A percentile compares a stretch with the other conserved stretches of the same genome.
Conservation (phyloP, 2,113 vertebrate species). For the Phaethornis superciliosus region DNA sequence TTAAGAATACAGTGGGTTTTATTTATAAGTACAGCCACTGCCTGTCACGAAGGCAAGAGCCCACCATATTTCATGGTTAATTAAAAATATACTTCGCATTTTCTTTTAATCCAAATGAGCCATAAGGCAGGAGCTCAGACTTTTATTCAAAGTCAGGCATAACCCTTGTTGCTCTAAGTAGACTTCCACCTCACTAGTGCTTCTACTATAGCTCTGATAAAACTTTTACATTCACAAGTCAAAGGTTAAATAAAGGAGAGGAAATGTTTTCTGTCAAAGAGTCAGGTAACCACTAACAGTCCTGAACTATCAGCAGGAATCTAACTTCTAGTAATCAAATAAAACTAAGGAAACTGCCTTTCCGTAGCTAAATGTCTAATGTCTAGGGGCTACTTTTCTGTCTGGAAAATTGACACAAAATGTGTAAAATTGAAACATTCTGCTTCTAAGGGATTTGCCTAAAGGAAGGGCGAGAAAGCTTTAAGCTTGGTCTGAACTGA, state of each 20-base stretch:
- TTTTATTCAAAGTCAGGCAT: conserved; percentile 65
- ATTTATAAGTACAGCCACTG: not conserved
- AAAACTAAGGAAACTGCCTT: conserved; percentile 81
- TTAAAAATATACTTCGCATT: conserved; percentile 46
- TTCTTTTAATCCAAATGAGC: conserved; percentile 62
- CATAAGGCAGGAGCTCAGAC: conserved; percentile 51
- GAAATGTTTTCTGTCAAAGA: conserved; percentile 86
- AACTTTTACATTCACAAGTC: conserved; percentile 85
- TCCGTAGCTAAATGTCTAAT: conserved; percentile 74
- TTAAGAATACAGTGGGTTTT: not conserved
- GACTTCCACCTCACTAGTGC: conserved; percentile 79
- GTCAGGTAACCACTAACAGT: conserved; percentile 82
- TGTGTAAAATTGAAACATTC: conserved; percentile 81
- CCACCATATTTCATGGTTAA: conserved; percentile 54
- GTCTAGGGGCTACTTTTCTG: conserved; percentile 77
- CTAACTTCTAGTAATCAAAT: conserved; percentile 79
- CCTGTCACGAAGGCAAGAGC: conserved; percentile 20
- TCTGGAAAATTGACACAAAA: conserved; percentile 80
- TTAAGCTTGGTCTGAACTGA: conserved; percentile 71
- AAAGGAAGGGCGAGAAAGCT: conserved; percentile 73
- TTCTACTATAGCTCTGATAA: conserved; percentile 82
- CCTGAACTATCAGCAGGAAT: conserved; percentile 76
- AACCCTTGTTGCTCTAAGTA: conserved; percentile 66
- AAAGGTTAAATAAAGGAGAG: conserved; percentile 90
- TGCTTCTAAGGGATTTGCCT: conserved; percentile 78